Evolutionary conservation across 2,888 invertebrate species (phyloP), one percentile per base, ranked within the genome.

Genomic region (Bellardia bayeri): DNA sequence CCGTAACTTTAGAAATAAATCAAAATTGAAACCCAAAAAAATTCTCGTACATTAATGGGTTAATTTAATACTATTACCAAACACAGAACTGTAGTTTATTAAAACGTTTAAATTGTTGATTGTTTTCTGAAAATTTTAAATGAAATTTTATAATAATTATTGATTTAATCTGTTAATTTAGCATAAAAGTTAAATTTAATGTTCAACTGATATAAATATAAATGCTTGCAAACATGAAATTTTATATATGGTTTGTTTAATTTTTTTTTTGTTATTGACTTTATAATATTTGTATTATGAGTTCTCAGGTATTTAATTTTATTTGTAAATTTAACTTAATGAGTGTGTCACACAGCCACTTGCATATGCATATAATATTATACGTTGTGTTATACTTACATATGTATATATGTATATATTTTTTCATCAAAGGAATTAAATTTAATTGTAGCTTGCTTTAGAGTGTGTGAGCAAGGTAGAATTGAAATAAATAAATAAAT

Each of bases 91-190:
- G n/a, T 14, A 68, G 33, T 54, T 37, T 37, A 37, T 69, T 51
- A 4, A 51, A 30, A 69, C 33, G 2, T 51, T 69, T 33, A 2
- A 16, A 7, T 30, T 6, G 3, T 37, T 71, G 37, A 16, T 54
- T 54, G 11, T 13, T 11, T 45, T 13, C 45, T 13, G 13, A 14
- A 49, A 37, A 33, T 69, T 16, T 40, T 16, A 23, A 45, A 74
- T 58, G 14, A 74, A 74, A 61, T 30, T 30, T 61, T 58, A 58
- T 58, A 23, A 9, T 40, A 23, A 42, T 42, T 61, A 74, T 74
- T 74, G 74, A 74, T 74, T 42, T 33, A 61, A 74, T 74, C 74
- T 45, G 30, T 58, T 61, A 61, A 74, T 61, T 74, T n/a, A 64
- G 16, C 40, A 42, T 61, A n/a, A 72, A 61, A 58, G 30, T 45